Evolutionary conservation across 2,888 invertebrate genomes (phyloP), one percentile per base, ranked within the genome.

Genomic region (Drosophila gaucha): DNA sequence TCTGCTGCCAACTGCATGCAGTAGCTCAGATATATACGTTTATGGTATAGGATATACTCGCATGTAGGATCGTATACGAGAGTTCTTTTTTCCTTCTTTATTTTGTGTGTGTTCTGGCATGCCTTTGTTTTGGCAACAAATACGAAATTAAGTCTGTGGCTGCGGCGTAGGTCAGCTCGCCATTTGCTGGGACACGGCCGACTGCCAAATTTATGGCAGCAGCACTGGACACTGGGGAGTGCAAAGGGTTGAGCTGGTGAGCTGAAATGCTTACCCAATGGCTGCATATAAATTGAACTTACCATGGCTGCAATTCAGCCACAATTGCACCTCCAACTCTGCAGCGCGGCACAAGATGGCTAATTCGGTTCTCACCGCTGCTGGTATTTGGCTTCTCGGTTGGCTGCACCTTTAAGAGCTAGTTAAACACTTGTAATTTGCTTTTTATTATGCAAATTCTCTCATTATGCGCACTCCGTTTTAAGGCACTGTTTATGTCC

Each of bases 391-490:
- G 55, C 55, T 58, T 35, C 24, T 60, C 58, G 50, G 36, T 49
- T 43, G 60, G 57, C 58, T 55, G 60, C 59, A 52, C 62, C 57
- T 65, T 71, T 65, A 71, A 63, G 60, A 67, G 67, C 75, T 58
- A 68, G 62, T 75, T 74, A 67, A 74, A 60, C 66, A 70, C 65
- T 41, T 64, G 64, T 80, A 77, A 74, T 77, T 74, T 68, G 71
- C 76, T 74, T 69, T 84, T 84, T 70, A 80, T 69, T 71, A 82
- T 85, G 80, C 78, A 78, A 85, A 82, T 82, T 78, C 68, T 47
- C 69, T 84, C 76, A 84, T 82, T 82, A 84, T 80, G 74, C 80
- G 63, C 60, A 38, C 51, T 65, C 54, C 36, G 33, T 46, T 60
- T 51, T 50, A 43, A 39, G 67, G 44, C 58, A 55, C 20, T 50